Base-by-base conservation (phyloP, 2,888 invertebrate species). In the Ichneumoninae sp. region DNA sequence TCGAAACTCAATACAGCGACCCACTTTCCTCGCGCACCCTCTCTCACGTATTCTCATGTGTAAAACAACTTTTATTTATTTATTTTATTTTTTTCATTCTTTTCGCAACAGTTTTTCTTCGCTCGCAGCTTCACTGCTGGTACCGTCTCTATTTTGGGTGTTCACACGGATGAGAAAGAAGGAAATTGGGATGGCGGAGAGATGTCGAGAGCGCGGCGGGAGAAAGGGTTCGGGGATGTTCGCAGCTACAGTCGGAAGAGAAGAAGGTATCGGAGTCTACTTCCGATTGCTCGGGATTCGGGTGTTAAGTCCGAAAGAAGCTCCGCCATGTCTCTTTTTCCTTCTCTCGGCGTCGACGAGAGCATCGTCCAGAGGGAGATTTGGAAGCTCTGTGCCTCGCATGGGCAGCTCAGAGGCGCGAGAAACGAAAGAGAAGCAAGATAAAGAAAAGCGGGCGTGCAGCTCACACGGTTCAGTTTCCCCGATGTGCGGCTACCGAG, bases 201-300 rank as follows among this genome's bases (percentile, higher is more conserved):
- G 13, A 60, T 13, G 60, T 50, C 19, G 19, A n/a, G 65, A 36
- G 7, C 33, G 33, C 33, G 33, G 50, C 26, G 74, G 19, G 33
- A 65, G 50, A 16, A 50, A 47, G 33, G 36, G 40, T 6, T 36
- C 65, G 47, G 19, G 47, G 74, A 69, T 54, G 50, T 16, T 44
- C n/a, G 47, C 26, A 50, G 13, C 54, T 13, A 44, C 13, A 19
- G 22, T 71, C 52, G 40, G 70, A 77, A 80, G 69, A 66, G 60
- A 54, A 19, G 80, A 69, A 75, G 69, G 79, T 66, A 76, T 78
- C 82, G 84, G 82, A 72, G 84, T 82, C 75, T 79, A 84, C 84
- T 82, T 84, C 84, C 84, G 82, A 82, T 85, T 82, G 84, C 78
- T 66, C 65, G 54, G 65, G 65, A 54, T 66, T 66, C 74, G 57